Conservation (phyloP, 1,140 invertebrate genomes). For the Diabrotica virgifera region DNA sequence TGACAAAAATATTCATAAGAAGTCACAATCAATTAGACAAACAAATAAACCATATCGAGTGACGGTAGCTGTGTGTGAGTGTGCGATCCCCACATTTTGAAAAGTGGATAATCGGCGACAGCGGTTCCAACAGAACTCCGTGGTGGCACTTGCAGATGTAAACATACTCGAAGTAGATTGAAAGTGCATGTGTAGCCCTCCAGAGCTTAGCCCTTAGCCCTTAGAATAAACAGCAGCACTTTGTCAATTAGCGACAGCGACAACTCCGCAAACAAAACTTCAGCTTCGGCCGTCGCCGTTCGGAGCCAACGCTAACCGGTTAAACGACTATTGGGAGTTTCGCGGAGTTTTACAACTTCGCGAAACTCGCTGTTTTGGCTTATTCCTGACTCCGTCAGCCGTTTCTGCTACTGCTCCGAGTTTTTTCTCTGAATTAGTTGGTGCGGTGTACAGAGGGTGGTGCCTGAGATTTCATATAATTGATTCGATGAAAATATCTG, state of each 20-base stretch:
- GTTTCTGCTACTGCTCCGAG: no score
- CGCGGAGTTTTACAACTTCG: neutral
- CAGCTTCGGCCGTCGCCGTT: neutral
- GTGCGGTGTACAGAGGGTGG: no score
- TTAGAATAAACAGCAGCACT: conserved; percentile 40
- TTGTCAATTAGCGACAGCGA: conserved; percentile 38
- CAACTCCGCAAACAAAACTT: conserved; percentile 27
- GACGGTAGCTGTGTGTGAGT: no score
- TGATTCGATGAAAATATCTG: no score
- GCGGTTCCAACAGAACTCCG: neutral
- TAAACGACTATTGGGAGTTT: neutral
- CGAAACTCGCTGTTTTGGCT: neutral
- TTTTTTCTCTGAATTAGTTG: no score
- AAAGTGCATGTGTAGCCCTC: conserved; percentile 38
- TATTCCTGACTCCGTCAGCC: neutral
- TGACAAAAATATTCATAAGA: no score
- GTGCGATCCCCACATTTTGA: no score
- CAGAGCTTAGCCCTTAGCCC: conserved; percentile 16
- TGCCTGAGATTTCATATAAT: no score
- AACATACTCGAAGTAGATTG: conserved; percentile 39
- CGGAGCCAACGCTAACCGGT: neutral
- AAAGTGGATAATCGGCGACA: no score
- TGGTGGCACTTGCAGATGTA: conserved; percentile 30
- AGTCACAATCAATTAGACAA: no score
- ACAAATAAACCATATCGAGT: no score